phyloP scores from a whole-genome alignment of 2,888 invertebrate species.

The Caradrina kadenii region DNA sequence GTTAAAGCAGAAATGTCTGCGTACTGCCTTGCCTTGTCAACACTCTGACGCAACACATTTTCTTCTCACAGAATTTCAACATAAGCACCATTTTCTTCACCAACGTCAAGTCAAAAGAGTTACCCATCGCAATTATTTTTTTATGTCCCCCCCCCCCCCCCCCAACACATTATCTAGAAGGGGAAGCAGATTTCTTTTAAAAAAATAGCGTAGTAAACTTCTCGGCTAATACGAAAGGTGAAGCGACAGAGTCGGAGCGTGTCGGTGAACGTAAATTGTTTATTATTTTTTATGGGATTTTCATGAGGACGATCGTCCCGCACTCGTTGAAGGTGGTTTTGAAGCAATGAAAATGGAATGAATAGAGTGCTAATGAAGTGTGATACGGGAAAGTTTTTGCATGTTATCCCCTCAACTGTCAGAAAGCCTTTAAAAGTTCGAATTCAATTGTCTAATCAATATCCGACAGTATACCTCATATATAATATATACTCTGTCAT shows the following conservation, averaged over 20 bases:
- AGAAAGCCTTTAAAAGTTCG: no score
- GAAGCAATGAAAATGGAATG: slow-evolving; percentile 4
- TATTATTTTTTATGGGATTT: slow-evolving; percentile 89
- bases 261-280: slow-evolving; percentile 89
- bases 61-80: not conserved
- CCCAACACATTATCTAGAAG: slow-evolving; percentile 51
- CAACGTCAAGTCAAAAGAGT: slow-evolving; percentile 33
- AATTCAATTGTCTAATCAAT: no score
- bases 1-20: no score
- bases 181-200: slow-evolving; percentile 57
- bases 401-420: no score
- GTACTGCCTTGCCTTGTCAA: not conserved
- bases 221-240: slow-evolving; percentile 75
- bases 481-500: no score
- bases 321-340: slow-evolving; percentile 72
- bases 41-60: not conserved
- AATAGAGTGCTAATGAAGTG: slow-evolving; percentile 22
- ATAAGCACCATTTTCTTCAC: slow-evolving; percentile 1
- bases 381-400: not conserved
- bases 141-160: slow-evolving; percentile 33
- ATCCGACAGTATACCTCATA: no score
- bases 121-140: slow-evolving; percentile 50
- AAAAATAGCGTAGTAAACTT: slow-evolving; percentile 64
- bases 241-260: slow-evolving; percentile 83
- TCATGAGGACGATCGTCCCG: slow-evolving; percentile 78